Conservation (phyloP, 2,113 vertebrate genomes). For the Herpailurus yagouaroundi region DNA sequence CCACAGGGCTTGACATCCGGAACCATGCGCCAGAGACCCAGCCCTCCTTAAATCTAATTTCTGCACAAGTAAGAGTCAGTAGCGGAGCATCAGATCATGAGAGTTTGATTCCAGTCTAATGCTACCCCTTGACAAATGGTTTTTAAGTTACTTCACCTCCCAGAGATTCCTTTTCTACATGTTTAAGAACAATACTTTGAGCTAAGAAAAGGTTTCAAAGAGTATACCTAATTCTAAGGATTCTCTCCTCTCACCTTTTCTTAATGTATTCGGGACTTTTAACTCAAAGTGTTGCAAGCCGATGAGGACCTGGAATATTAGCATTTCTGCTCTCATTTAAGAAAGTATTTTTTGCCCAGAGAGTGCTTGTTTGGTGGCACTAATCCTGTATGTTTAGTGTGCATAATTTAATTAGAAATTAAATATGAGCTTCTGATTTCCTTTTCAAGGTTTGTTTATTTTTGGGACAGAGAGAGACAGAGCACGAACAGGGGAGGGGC, state of each 20-base stretch:
- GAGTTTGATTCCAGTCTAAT: background rate
- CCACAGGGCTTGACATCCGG: background rate
- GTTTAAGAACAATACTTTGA: background rate
- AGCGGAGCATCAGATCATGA: background rate
- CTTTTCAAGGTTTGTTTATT: too few species aligned
- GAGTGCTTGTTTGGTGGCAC: background rate
- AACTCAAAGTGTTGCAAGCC: background rate
- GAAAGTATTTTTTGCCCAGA: background rate
- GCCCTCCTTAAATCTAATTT: background rate
- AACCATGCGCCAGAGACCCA: background rate
- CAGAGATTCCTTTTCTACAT: background rate
- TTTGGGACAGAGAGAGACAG: too few species aligned
- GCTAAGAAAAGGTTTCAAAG: background rate
- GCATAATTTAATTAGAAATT: conserved; percentile 23
- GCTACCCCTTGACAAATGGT: background rate
- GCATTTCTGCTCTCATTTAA: background rate
- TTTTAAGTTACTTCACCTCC: background rate
- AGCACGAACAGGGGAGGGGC: too few species aligned
- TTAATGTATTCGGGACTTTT: background rate
- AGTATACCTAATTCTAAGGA: background rate
- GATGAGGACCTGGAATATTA: background rate
- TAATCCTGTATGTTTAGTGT: background rate
- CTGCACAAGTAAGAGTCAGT: background rate
- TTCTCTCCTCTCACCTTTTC: background rate
- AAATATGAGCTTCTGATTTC: conserved; percentile 3